Evolutionary conservation across 2,797 vertebrate genomes (phyloP), one percentile per base, ranked within the genome.

Genomic region (Bryconaethiops microstoma): DNA sequence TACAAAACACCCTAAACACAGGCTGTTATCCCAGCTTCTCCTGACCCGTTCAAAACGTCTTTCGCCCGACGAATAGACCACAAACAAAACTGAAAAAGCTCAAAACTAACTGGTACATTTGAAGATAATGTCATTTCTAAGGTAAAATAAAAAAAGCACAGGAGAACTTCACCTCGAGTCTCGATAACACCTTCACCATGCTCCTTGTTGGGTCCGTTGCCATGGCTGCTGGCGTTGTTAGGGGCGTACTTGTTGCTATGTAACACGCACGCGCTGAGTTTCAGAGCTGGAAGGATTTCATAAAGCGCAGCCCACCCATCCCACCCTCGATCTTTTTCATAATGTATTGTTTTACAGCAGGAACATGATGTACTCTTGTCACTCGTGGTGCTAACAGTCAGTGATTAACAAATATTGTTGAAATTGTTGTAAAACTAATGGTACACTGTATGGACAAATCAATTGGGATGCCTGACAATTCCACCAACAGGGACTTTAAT

Each of bases 191-290:
- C 50, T 55, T 19, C 50, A 72, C 35, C 50, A 72, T n/a, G 23
- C 35, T 70, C 68, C 2, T 21, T 1, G 67, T 48, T 29, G 29
- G 67, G 63, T 55, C 60, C 81, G 73, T 72, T 71, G 63, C 63
- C 63, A 65, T 71, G 23, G 25, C n/a, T 72, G 23, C 50, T 71
- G 50, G 69, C 72, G 50, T 52, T 54, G 74, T 81, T 73, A 67
- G 52, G 62, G 65, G 50, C 77, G 52, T 9, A 59, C 62, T 62
- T 50, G 76, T 82, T 82, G 48, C 80, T 48, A 78, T 0, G 69
- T 23, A 60, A 82, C 68, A 9, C 59, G 16, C 67, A 35, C 45
- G 7, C 73, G 59, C 57, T 17, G 54, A 14, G 54, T 13, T 62
- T 62, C 23, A 62, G 59, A 25, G 14, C 59, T 62, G 59, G 12